Base-by-base conservation (phyloP, 2,888 invertebrate species). In the Toxonevra muliebris region DNA sequence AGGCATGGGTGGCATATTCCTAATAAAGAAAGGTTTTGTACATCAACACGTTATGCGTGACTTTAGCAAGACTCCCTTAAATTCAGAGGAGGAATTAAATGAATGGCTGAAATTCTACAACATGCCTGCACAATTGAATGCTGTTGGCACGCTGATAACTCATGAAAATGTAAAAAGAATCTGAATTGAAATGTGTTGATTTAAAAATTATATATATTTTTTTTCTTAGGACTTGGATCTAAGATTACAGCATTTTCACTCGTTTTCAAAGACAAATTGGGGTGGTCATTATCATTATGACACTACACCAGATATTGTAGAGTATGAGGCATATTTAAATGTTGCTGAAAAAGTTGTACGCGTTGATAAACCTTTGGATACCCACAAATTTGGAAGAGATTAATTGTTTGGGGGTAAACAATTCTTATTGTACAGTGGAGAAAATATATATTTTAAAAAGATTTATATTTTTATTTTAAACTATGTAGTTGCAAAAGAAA, bases 271-370 rank as follows among this genome's bases (percentile, higher is more conserved):
- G 79, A 91, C 91, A 82, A 92, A 92, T 68, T 91, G 92, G 87
- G 96, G 94, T 74, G 98, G 98, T 0, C 98, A 99, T 88, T 99
- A 98, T 87, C 98, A 99, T 87, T 92, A 92, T 83, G 98, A 99
- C 86, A 93, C 92, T 10, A 95, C 96, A 42, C 97, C 98, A 0
- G 91, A 91, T 10, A 87, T 83, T n/a, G 96, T 90, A 11, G 92
- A 93, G 81, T 83, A 99, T 86, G 89, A 94, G 79, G 98, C 93
- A 0, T 98, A 95, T 87, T 95, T 98, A 83, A 91, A 90, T 79
- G 86, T 93, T 53, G 96, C 93, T 2, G 89, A 88, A 81, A 88
- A 86, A 83, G 88, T 95, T 69, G 87, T 92, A 70, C 88, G 95
- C 67, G 86, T 95, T 55, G 95, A 96, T 87, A 88, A 89, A 75